phyloP scores from a whole-genome alignment of 2,888 invertebrate species.

The Eilema depressum region DNA sequence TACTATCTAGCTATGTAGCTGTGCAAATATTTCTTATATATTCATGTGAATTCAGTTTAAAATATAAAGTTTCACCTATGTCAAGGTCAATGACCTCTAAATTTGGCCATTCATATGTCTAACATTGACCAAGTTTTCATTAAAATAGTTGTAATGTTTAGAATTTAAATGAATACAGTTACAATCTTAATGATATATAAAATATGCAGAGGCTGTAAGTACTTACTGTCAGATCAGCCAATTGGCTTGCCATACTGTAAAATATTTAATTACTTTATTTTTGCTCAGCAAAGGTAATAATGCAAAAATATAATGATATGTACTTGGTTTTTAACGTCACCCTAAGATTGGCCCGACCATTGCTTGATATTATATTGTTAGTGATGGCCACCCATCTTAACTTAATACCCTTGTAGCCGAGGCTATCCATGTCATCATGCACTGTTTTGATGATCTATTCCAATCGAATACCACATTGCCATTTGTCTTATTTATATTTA shows the following conservation, averaged over 20 bases:
- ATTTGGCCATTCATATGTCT: conserved; percentile 9
- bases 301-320: too few species aligned
- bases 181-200: background rate
- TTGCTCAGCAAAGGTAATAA: too few species aligned
- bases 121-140: background rate
- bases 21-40: background rate
- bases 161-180: background rate
- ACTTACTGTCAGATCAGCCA: background rate
- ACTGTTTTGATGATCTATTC: too few species aligned
- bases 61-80: conserved; percentile 10
- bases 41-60: background rate
- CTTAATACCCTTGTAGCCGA: too few species aligned
- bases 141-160: conserved; percentile 1
- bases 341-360: too few species aligned
- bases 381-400: too few species aligned
- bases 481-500: too few species aligned
- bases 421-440: too few species aligned
- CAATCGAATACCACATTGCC: too few species aligned
- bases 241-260: background rate
- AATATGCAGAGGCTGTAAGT: background rate
- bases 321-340: too few species aligned
- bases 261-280: too few species aligned
- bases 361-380: too few species aligned
- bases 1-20: background rate
- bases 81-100: conserved; percentile 45